A percentile compares a stretch with the other conserved stretches of the same genome.
Evolutionary conservation across 1,140 invertebrate genomes (phyloP).

Genomic region (Trichonephila inaurata): DNA sequence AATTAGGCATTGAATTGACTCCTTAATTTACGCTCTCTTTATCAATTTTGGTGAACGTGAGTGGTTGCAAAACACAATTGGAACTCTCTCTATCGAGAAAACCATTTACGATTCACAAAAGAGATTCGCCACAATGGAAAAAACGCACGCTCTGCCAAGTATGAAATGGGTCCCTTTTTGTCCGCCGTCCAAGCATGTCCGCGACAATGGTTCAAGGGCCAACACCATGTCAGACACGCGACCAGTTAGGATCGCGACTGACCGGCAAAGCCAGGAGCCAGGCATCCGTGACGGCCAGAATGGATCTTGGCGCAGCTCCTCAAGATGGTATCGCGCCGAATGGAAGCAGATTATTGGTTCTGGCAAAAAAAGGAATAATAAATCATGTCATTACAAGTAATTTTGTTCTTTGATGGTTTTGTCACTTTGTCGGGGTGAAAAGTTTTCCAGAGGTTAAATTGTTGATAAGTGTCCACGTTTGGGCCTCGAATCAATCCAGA

Average conservation of each 20-base stretch:
- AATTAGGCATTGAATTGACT: slow-evolving; percentile 7
- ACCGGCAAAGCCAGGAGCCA: background rate
- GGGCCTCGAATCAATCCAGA: background rate
- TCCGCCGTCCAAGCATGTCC: slow-evolving; percentile 61
- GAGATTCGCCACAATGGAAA: slow-evolving; percentile 1
- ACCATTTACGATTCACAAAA: slow-evolving; percentile 63
- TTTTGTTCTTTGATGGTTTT: background rate
- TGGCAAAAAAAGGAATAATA: background rate
- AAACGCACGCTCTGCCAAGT: slow-evolving; percentile 44
- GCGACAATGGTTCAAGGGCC: slow-evolving; percentile 41
- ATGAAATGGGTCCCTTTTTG: slow-evolving; percentile 67
- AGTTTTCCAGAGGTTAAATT: slow-evolving; percentile 29
- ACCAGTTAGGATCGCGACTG: slow-evolving; percentile 26
- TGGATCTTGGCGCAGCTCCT: background rate
- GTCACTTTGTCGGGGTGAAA: slow-evolving; percentile 9
- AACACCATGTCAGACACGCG: slow-evolving; percentile 58
- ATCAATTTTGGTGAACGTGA: slow-evolving; percentile 45
- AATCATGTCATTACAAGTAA: slow-evolving; percentile 9
- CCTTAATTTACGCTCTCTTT: slow-evolving; percentile 52
- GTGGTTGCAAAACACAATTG: background rate
- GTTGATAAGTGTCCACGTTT: background rate
- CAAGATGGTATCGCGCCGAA: background rate
- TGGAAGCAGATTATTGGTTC: slow-evolving; percentile 15
- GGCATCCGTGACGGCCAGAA: slow-evolving; percentile 54
- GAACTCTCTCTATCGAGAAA: slow-evolving; percentile 19